These are phyloP conservation scores for Fringilla coelebs DNA, from an alignment of 2,797 vertebrate genomes.

Conservation along the genomic window DNA sequence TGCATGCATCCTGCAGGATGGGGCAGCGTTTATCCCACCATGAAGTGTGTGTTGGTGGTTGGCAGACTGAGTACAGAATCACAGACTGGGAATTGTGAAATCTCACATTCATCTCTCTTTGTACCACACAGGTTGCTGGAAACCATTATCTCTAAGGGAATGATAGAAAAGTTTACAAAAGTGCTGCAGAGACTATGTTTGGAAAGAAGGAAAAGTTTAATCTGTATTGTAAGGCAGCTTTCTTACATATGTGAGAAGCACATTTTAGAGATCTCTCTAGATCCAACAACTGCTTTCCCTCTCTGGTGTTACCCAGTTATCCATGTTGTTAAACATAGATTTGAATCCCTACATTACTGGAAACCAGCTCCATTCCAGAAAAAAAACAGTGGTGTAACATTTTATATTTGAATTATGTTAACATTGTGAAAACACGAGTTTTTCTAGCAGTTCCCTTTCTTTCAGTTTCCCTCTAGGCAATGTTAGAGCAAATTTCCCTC, in stretches of 20 bases:
- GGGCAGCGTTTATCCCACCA: too few species aligned
- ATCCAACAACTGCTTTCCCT: constrained; percentile 35
- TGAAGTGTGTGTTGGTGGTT: not conserved
- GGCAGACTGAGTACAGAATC: not conserved
- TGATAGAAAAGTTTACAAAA: not conserved
- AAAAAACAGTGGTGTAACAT: constrained; percentile 58
- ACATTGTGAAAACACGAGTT: constrained; percentile 31
- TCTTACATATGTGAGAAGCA: not conserved
- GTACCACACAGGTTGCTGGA: not conserved
- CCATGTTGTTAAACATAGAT: constrained; percentile 50
- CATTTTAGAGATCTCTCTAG: not conserved
- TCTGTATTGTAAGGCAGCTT: not conserved
- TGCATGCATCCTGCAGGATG: not conserved
- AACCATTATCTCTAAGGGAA: not conserved
- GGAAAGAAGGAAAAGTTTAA: not conserved
- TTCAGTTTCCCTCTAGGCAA: constrained; percentile 36
- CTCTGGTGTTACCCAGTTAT: constrained; percentile 38
- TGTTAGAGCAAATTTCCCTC: constrained; percentile 48
- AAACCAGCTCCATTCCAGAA: constrained; percentile 66
- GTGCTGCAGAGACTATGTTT: not conserved
- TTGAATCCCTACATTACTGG: constrained; percentile 45
- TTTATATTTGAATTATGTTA: constrained; percentile 57
- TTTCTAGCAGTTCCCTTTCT: constrained; percentile 40
- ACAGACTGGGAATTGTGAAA: not conserved
- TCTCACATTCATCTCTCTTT: not conserved